Base-by-base conservation (phyloP, 2,797 vertebrate genomes). In the Argya squamiceps region DNA sequence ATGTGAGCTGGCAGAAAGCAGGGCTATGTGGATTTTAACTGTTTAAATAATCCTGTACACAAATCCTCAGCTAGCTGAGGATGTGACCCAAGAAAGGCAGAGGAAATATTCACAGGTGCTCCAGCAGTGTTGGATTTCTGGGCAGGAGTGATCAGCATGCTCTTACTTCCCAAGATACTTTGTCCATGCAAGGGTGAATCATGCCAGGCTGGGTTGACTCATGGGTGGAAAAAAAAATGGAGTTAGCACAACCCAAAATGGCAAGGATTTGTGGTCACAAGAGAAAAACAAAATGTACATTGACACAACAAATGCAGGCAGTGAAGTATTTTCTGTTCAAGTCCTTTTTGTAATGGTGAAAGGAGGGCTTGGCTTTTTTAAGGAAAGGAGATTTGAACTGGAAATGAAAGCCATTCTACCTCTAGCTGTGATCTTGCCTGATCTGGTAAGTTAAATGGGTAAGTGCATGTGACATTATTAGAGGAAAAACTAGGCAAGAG, bases 101-200 rank as follows among this genome's bases (percentile, higher is more conserved):
- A 64, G 75, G 39, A 39, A 65, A 21, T 47, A 27, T 59, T 63
- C 74, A 11, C 50, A 89, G 60, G 75, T 89, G 43, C 26, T 60
- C 36, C 39, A 56, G 68, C 20, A 50, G 36, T 43, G 53, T 60
- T 74, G 36, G 65, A 41, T 76, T 84, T 91, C 44, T 84, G 29
- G 56, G 39, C 10, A 50, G 29, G 65, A 81, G 32, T 15, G 41
- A 79, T 74, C 89, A 86, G 59, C 24, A 7, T 9, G 44, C 34
- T 23, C 73, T 88, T 67, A 26, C 41, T 95, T 91, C 56, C 78
- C 88, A 84, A 94, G 84, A 60, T 78, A 79, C 63, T 59, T 64
- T 58, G 89, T 91, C 93, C 84, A 71, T 70, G 62, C 73, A 89
- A 90, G 86, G 85, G 74, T 97, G 96, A 97, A 96, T 96, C 95